phyloP scores from a whole-genome alignment of 2,888 invertebrate genomes.

The Stictocephala bisonia region DNA sequence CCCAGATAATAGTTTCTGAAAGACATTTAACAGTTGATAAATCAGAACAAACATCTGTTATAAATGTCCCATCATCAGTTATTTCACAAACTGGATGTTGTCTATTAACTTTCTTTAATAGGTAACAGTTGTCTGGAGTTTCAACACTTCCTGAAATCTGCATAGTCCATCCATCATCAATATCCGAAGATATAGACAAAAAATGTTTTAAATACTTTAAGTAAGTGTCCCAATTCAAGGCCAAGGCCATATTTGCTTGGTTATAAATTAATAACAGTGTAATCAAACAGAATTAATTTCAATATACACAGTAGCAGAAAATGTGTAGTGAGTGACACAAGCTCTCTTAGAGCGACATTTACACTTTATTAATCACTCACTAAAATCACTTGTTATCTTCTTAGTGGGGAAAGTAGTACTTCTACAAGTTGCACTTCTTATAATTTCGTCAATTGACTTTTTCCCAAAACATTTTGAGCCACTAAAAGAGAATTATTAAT shows the following conservation, averaged over 20 bases:
- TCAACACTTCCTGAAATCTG: not conserved
- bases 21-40: constrained; percentile 55
- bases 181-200: constrained; percentile 61
- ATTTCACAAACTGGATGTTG: not conserved
- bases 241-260: constrained; percentile 47
- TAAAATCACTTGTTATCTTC: too few species aligned
- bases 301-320: too few species aligned
- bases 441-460: too few species aligned
- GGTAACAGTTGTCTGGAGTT: constrained; percentile 53
- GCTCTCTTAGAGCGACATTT: too few species aligned
- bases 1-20: constrained; percentile 63
- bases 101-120: constrained; percentile 63
- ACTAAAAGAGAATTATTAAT: too few species aligned
- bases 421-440: too few species aligned
- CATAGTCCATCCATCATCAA: constrained; percentile 64
- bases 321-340: too few species aligned
- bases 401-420: too few species aligned
- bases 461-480: too few species aligned
- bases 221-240: constrained; percentile 65
- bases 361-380: too few species aligned
- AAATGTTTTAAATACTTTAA: constrained; percentile 63
- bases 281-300: not conserved
- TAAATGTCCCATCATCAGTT: not conserved
- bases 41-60: not conserved
- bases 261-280: not conserved